Evolutionary conservation across 2,113 vertebrate genomes (phyloP).

Genomic region (Mus pahari): DNA sequence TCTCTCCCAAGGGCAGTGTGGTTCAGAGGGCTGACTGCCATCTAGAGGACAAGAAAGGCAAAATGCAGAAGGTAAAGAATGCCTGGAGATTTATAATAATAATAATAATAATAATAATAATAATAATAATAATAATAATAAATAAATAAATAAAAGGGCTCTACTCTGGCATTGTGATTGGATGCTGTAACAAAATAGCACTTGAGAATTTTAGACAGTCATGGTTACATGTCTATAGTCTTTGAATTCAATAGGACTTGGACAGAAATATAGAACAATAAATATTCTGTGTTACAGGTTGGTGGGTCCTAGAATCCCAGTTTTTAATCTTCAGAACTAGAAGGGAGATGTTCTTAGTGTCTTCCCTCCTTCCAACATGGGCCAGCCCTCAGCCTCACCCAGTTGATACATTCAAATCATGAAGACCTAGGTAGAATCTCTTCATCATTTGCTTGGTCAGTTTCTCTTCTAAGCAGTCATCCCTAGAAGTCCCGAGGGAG

Average conservation of each 20-base stretch:
- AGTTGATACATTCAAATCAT: background rate
- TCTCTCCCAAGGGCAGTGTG: background rate
- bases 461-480: background rate
- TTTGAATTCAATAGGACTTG: slow-evolving; percentile 34
- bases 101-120: no score
- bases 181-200: background rate
- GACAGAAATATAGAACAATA: background rate
- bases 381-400: no score
- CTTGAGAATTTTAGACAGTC: background rate
- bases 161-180: background rate
- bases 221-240: background rate
- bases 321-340: background rate
- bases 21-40: background rate
- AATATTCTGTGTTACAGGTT: background rate
- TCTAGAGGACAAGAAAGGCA: background rate
- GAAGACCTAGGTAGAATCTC: background rate
- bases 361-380: background rate
- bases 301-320: background rate
- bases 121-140: no score
- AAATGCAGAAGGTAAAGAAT: background rate
- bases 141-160: background rate
- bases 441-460: background rate
- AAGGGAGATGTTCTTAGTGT: background rate
- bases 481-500: background rate
- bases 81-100: background rate